Percentiles rank a stretch among this genome's conserved stretches.
phyloP scores from a whole-genome alignment of 2,888 invertebrate species.

The Cerceris rybyensis region DNA sequence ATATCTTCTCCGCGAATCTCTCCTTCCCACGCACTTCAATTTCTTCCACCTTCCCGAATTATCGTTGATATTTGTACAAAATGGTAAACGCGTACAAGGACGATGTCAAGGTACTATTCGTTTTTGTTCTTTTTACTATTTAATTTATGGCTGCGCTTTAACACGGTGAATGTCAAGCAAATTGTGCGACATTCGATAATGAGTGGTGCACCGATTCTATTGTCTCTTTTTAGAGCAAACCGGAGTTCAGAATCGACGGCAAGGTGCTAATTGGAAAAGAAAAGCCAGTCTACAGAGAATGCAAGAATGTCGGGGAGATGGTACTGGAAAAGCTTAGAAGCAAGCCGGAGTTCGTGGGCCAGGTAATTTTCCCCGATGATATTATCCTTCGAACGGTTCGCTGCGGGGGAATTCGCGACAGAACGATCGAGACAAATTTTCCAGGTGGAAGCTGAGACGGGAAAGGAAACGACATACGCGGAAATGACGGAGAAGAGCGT shows the following conservation, averaged over 20 bases:
- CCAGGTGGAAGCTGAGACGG: slow-evolving; percentile 69
- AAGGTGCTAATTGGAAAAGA: slow-evolving; percentile 59
- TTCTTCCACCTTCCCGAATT: not conserved
- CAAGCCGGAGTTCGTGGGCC: slow-evolving; percentile 57
- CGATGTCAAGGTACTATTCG: not conserved
- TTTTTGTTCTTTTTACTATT: too few relatives aligned
- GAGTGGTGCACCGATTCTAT: too few relatives aligned
- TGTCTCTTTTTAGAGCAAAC: slow-evolving; percentile 20
- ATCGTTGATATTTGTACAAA: not conserved
- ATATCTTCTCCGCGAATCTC: too few relatives aligned
- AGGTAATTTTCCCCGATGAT: slow-evolving; percentile 41
- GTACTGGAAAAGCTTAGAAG: slow-evolving; percentile 56
- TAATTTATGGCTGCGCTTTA: too few relatives aligned
- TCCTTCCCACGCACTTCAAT: not conserved
- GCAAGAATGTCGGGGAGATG: slow-evolving; percentile 53
- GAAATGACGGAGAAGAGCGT: slow-evolving; percentile 68
- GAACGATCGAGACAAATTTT: not conserved
- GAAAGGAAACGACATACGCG: slow-evolving; percentile 57
- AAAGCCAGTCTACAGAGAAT: slow-evolving; percentile 20
- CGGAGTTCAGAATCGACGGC: slow-evolving; percentile 53
- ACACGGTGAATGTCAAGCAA: too few relatives aligned
- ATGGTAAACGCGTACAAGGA: not conserved
- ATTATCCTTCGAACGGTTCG: not conserved
- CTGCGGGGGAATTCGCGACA: too few relatives aligned
- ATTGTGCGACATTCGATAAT: too few relatives aligned